A percentile compares a stretch with the other conserved stretches of the same genome.
These are phyloP conservation scores for Archips crataeganus DNA, from an alignment of 2,888 invertebrate species.

Conservation along the genomic window DNA sequence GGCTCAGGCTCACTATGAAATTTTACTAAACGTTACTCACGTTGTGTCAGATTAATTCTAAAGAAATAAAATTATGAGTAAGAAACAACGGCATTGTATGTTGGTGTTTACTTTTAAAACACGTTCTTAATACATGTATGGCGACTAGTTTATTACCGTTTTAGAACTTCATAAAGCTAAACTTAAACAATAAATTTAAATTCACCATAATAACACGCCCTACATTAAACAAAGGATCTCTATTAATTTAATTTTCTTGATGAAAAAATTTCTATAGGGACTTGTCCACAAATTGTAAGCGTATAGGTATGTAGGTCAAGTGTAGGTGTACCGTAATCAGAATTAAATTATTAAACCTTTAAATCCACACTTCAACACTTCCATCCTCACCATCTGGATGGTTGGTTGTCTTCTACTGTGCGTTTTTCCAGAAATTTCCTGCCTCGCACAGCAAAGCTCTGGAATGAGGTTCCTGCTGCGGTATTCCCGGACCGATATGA, in stretches of 20 bases:
- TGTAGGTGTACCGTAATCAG: background rate
- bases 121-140: background rate
- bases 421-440: too few species aligned
- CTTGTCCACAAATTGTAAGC: background rate
- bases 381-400: too few species aligned
- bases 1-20: background rate
- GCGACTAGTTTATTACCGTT: background rate
- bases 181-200: too few species aligned
- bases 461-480: too few species aligned
- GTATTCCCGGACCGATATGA: too few species aligned
- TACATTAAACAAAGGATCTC: background rate
- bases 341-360: background rate
- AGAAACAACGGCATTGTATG: background rate
- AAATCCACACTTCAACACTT: too few species aligned
- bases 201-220: too few species aligned
- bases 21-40: background rate
- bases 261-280: background rate
- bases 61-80: background rate
- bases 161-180: background rate
- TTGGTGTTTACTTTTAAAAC: background rate
- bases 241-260: background rate
- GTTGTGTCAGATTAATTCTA: background rate
- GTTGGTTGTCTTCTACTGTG: too few species aligned
- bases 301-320: background rate
- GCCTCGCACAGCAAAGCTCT: too few species aligned